Evolutionary conservation across 2,888 invertebrate species (phyloP).

Genomic region (Coenonympha glycerion): DNA sequence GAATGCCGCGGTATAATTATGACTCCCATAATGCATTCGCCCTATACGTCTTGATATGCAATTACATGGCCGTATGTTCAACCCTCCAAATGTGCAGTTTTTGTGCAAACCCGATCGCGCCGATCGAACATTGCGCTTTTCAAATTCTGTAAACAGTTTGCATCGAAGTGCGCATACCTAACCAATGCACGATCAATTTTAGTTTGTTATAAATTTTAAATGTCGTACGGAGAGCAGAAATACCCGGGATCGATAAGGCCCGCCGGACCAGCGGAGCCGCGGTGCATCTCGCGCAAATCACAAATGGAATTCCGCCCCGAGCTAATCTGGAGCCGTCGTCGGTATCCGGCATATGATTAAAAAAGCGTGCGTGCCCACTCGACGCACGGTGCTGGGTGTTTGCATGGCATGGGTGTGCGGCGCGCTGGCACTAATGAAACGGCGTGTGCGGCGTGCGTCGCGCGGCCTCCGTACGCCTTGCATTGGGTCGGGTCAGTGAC

Average conservation of each 20-base stretch:
- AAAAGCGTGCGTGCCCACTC: slow-evolving; percentile 63
- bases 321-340: slow-evolving; percentile 27
- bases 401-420: slow-evolving; percentile 58
- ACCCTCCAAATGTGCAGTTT: slow-evolving; percentile 13
- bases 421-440: slow-evolving; percentile 67
- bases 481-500: slow-evolving; percentile 75
- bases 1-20: slow-evolving; percentile 61
- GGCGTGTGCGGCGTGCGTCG: slow-evolving; percentile 64
- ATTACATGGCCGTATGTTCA: slow-evolving; percentile 17
- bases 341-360: slow-evolving; percentile 34
- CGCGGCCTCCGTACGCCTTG: slow-evolving; percentile 69
- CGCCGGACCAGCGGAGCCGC: slow-evolving; percentile 32
- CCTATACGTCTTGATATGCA: slow-evolving; percentile 25
- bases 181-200: slow-evolving; percentile 31
- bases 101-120: not conserved
- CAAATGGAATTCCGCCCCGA: slow-evolving; percentile 33
- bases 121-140: not conserved
- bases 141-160: not conserved
- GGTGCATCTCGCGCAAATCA: slow-evolving; percentile 31
- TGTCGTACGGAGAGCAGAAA: slow-evolving; percentile 53
- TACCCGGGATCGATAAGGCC: slow-evolving; percentile 58
- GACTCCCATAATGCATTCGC: slow-evolving; percentile 41
- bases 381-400: slow-evolving; percentile 67
- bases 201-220: slow-evolving; percentile 58
- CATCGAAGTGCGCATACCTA: not conserved